phyloP scores from a whole-genome alignment of 2,113 vertebrate species.

The Macroglossus sobrinus region DNA sequence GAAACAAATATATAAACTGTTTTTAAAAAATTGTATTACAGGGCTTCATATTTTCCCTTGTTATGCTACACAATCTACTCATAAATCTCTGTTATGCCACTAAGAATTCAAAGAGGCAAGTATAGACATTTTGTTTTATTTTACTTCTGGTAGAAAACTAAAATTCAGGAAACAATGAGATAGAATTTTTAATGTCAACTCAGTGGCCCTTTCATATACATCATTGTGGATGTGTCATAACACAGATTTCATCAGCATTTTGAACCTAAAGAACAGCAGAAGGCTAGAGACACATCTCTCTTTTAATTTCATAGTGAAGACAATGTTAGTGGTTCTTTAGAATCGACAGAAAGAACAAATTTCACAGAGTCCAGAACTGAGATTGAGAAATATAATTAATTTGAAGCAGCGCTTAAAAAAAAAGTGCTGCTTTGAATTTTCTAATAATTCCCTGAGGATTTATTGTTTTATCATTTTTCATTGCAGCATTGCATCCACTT shows the following conservation, averaged over 20 bases:
- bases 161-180: background rate
- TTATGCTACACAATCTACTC: background rate
- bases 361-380: background rate
- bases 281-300: background rate
- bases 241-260: background rate
- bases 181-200: background rate
- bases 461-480: background rate
- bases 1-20: background rate
- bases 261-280: background rate
- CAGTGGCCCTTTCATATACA: background rate
- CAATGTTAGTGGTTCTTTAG: background rate
- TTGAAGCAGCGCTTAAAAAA: background rate
- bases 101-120: background rate
- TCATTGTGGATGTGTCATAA: background rate
- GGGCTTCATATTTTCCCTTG: background rate
- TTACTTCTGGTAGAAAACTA: background rate
- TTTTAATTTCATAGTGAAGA: background rate
- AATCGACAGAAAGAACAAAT: background rate
- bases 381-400: background rate
- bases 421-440: background rate
- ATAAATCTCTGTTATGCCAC: background rate
- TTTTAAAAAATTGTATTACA: background rate
- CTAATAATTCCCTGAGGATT: background rate
- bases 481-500: background rate
- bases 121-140: background rate